A percentile compares a stretch with the other conserved stretches of the same genome.
phyloP scores from a whole-genome alignment of 2,888 invertebrate genomes.

The Noctua janthina region DNA sequence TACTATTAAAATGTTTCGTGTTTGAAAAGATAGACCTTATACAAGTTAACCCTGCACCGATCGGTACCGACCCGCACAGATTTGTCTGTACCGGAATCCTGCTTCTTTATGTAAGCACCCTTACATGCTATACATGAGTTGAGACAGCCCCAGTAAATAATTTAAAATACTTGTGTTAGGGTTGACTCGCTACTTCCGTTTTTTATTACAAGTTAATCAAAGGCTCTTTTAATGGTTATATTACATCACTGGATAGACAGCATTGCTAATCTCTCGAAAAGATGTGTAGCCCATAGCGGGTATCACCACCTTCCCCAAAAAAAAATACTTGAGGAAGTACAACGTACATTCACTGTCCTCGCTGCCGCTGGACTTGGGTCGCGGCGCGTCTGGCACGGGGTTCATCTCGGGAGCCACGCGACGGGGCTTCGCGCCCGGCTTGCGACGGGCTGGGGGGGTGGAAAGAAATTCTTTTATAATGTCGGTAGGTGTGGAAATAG shows the following conservation, averaged over 20 bases:
- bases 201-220: neutral
- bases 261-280: neutral
- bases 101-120: too few species aligned
- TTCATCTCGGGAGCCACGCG: constrained; percentile 86
- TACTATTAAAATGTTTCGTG: too few species aligned
- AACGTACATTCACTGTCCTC: constrained; percentile 91
- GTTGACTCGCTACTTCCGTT: too few species aligned
- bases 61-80: too few species aligned
- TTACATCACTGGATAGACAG: neutral
- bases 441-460: constrained; percentile 91
- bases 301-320: neutral
- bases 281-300: neutral
- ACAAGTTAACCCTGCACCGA: too few species aligned
- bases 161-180: too few species aligned
- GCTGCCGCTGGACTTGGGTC: constrained; percentile 90
- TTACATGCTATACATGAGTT: too few species aligned
- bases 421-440: constrained; percentile 93
- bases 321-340: constrained; percentile 11
- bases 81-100: too few species aligned
- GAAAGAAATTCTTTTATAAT: too few species aligned
- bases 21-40: too few species aligned
- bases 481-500: too few species aligned
- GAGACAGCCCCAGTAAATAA: too few species aligned
- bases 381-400: constrained; percentile 82
- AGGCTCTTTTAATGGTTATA: neutral